Percentiles rank a stretch among this genome's conserved stretches.
Evolutionary conservation across 2,888 invertebrate species (phyloP).

Genomic region (Sinotaia quadrata): DNA sequence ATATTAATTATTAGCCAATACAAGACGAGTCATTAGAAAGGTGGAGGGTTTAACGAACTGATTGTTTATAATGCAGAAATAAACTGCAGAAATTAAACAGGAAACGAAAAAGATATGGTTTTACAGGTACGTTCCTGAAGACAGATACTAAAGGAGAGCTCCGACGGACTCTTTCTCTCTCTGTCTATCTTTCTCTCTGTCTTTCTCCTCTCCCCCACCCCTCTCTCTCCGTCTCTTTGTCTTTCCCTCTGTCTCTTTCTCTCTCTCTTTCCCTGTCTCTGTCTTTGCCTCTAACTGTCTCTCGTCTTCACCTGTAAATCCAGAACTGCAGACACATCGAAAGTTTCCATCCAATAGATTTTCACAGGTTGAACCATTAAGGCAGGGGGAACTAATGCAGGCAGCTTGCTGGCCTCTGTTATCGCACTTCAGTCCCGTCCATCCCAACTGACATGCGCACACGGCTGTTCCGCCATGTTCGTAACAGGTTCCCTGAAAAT

Average conservation of each 20-base stretch:
- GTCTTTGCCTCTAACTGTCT: too few relatives aligned
- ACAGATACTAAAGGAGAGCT: background rate
- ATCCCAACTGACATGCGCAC: conserved; percentile 76
- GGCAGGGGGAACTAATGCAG: conserved; percentile 44
- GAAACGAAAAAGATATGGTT: too few relatives aligned
- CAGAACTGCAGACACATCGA: conserved; percentile 49
- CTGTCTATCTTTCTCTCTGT: background rate
- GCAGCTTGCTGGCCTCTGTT: conserved; percentile 49
- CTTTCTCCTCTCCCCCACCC: background rate
- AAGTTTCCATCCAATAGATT: conserved; percentile 74
- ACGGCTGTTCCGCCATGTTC: conserved; percentile 72
- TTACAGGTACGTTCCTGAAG: background rate
- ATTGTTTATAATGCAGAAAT: too few relatives aligned
- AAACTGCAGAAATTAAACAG: too few relatives aligned
- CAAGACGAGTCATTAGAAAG: too few relatives aligned
- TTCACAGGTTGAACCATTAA: conserved; percentile 76
- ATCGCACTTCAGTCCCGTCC: conserved; percentile 74
- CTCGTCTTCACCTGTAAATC: conserved; percentile 52
- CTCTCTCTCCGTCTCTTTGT: background rate
- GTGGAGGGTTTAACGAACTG: too few relatives aligned
- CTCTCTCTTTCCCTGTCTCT: too few relatives aligned
- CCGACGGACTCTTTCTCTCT: background rate
- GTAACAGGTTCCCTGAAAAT: conserved; percentile 48
- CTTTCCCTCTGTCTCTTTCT: background rate
- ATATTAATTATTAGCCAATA: too few relatives aligned